Conservation (phyloP, 2,797 vertebrate species). For the Lycodopsis pacificus region DNA sequence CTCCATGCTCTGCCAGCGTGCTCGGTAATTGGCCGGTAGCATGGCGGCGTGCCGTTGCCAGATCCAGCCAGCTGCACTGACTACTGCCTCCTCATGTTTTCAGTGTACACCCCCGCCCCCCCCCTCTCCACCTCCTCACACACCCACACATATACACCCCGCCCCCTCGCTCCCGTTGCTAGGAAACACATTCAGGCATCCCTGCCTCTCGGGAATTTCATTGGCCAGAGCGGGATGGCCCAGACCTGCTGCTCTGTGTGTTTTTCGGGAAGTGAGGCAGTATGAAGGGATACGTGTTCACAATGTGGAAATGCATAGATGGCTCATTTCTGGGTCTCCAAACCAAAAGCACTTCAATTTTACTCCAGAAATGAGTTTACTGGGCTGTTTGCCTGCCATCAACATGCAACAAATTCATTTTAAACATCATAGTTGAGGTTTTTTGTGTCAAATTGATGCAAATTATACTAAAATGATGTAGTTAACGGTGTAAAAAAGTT, state of each 20-base stretch:
- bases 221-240: slow-evolving; percentile 82
- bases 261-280: slow-evolving; percentile 57
- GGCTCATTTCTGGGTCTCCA: slow-evolving; percentile 21
- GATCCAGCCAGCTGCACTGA: slow-evolving; percentile 85
- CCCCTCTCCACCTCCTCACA: slow-evolving; percentile 14
- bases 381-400: background rate
- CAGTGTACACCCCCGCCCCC: slow-evolving; percentile 35
- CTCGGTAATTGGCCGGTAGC: slow-evolving; percentile 86
- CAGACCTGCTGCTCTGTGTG: slow-evolving; percentile 68
- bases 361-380: background rate
- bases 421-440: fast-evolving
- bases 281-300: slow-evolving; percentile 21
- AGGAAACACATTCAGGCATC: slow-evolving; percentile 90
- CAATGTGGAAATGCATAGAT: slow-evolving; percentile 11
- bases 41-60: slow-evolving; percentile 80
- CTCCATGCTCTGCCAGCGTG: slow-evolving; percentile 80
- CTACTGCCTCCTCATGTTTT: slow-evolving; percentile 81
- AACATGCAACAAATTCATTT: background rate
- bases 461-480: background rate
- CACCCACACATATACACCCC: slow-evolving; percentile 32
- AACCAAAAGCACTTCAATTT: background rate
- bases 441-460: background rate
- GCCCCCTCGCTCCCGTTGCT: slow-evolving; percentile 84
- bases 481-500: background rate
- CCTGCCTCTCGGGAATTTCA: slow-evolving; percentile 86